These are phyloP conservation scores for Thunnus thynnus DNA, from an alignment of 2,113 vertebrate genomes.

Conservation along the genomic window DNA sequence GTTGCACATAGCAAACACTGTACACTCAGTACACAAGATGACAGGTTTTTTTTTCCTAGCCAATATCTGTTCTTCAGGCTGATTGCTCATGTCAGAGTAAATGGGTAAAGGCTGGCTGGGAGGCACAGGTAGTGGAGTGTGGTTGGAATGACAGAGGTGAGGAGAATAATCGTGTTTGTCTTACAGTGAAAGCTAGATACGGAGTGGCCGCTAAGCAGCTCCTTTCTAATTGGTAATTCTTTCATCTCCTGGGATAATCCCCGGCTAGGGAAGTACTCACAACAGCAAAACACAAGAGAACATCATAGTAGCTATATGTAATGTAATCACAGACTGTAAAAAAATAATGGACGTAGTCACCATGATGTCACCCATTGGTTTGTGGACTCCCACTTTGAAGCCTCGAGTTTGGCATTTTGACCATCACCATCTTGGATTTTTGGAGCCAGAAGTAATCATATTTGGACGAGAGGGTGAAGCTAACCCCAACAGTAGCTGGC, in stretches of 20 bases:
- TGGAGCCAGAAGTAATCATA: no score
- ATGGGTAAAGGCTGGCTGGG: slow-evolving; percentile 45
- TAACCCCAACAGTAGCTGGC: no score
- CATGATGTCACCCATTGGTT: no score
- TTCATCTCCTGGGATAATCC: slow-evolving; percentile 42
- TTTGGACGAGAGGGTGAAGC: no score
- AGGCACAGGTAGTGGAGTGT: slow-evolving; percentile 48
- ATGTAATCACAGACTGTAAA: slow-evolving; percentile 20
- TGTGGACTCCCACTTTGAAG: no score
- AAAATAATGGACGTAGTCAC: no score
- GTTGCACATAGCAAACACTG: not conserved
- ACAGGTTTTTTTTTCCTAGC: not conserved
- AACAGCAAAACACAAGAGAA: slow-evolving; percentile 8
- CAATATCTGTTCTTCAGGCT: slow-evolving; percentile 44
- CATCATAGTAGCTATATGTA: not conserved
- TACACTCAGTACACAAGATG: not conserved
- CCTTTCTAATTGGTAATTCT: slow-evolving; percentile 51
- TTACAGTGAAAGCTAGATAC: slow-evolving; percentile 29
- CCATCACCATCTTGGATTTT: no score
- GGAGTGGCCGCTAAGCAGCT: not conserved
- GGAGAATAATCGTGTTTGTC: slow-evolving; percentile 34
- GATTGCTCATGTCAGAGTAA: slow-evolving; percentile 54
- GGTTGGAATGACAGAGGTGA: slow-evolving; percentile 34
- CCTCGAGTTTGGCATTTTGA: no score
- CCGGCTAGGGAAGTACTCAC: not conserved